A percentile compares a stretch with the other conserved stretches of the same genome.
Conservation (phyloP, 2,797 vertebrate species). For the Sebastolobus alascanus region DNA sequence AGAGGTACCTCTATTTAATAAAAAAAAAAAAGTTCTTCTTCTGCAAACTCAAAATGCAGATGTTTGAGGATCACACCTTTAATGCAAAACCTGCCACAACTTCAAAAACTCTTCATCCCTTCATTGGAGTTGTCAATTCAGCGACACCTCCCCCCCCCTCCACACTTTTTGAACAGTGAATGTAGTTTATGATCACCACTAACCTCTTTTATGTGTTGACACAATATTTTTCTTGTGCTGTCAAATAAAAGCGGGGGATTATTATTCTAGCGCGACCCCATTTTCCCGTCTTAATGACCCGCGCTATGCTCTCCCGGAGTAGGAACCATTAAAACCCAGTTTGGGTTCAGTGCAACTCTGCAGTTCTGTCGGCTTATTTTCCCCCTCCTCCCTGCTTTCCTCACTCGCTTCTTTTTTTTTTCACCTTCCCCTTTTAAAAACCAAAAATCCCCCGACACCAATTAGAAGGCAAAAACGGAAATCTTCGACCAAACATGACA, state of each 20-base stretch:
- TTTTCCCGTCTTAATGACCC: constrained; percentile 81
- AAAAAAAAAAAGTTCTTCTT: constrained; percentile 18
- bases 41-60: constrained; percentile 36
- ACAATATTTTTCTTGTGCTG: constrained; percentile 83
- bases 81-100: constrained; percentile 35
- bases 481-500: constrained; percentile 85
- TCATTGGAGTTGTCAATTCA: constrained; percentile 43
- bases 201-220: constrained; percentile 79
- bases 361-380: constrained; percentile 69
- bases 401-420: constrained; percentile 53
- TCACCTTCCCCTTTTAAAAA: constrained; percentile 65
- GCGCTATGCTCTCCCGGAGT: constrained; percentile 64
- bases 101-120: constrained; percentile 47
- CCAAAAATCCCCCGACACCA: constrained; percentile 82
- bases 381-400: constrained; percentile 40
- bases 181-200: constrained; percentile 76
- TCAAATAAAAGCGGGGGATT: constrained; percentile 83
- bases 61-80: constrained; percentile 37
- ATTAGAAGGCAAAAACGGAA: constrained; percentile 85
- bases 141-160: constrained; percentile 23
- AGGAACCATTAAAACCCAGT: constrained; percentile 76
- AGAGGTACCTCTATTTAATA: constrained; percentile 14
- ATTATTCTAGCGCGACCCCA: constrained; percentile 80
- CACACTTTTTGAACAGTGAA: constrained; percentile 44
- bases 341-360: constrained; percentile 75